Conservation (phyloP, 2,888 invertebrate species). For the Dryococelus australis region DNA sequence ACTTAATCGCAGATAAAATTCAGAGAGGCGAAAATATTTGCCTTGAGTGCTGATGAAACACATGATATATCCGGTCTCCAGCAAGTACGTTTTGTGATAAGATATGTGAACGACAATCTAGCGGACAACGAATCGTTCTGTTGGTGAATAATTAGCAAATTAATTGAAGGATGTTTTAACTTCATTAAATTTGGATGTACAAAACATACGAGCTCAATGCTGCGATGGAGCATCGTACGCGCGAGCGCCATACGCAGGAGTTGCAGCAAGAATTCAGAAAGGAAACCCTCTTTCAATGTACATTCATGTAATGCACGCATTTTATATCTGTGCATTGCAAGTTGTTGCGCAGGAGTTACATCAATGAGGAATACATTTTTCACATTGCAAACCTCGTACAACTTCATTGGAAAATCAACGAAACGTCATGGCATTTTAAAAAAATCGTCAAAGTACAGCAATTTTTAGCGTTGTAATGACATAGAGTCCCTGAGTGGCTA, state of each 20-base stretch:
- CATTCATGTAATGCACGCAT: conserved; percentile 16
- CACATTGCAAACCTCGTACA: background rate
- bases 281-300: background rate
- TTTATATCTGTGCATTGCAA: background rate
- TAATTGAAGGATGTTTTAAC: background rate
- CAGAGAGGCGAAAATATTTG: background rate
- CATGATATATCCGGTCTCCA: background rate
- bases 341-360: conserved; percentile 7
- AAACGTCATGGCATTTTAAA: background rate
- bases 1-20: background rate
- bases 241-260: background rate
- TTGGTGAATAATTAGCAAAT: background rate
- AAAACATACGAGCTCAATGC: conserved; percentile 18
- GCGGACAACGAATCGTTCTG: background rate
- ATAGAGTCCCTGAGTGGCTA: no score
- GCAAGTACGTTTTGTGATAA: background rate
- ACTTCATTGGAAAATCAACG: conserved; percentile 24
- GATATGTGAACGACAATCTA: conserved; percentile 6
- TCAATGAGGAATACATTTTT: conserved; percentile 19
- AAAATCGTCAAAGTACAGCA: background rate
- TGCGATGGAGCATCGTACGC: conserved; percentile 19
- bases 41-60: conserved; percentile 16
- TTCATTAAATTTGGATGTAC: no score
- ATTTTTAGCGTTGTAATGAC: background rate
- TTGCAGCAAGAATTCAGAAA: conserved; percentile 21